Evolutionary conservation across 2,888 invertebrate genomes (phyloP).

Genomic region (Drosophila greeni): DNA sequence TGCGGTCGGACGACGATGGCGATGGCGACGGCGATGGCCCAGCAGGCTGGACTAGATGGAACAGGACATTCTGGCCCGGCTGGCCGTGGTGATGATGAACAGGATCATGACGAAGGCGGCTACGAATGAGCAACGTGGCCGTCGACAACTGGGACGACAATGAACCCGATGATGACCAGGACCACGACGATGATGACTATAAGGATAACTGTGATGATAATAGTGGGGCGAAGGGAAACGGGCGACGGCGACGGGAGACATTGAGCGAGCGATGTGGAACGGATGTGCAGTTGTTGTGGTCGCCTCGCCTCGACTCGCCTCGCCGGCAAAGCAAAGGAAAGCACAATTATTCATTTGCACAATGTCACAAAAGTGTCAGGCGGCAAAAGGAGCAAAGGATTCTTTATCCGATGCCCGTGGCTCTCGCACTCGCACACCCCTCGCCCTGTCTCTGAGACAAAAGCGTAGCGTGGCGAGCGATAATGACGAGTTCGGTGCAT

Average conservation of each 20-base stretch:
- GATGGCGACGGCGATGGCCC: constrained; percentile 25
- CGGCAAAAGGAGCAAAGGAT: constrained; percentile 75
- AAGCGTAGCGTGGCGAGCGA: constrained; percentile 48
- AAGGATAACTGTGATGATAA: constrained; percentile 22
- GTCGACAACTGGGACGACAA: constrained; percentile 60
- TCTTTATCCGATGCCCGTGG: constrained; percentile 50
- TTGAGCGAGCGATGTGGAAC: constrained; percentile 74
- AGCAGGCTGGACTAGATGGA: constrained; percentile 15
- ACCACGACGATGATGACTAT: constrained; percentile 35
- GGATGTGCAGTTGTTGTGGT: constrained; percentile 74
- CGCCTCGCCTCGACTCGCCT: constrained; percentile 34
- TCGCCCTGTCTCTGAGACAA: constrained; percentile 15
- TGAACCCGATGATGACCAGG: constrained; percentile 52
- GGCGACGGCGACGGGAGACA: constrained; percentile 41
- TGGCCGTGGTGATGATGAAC: constrained; percentile 31
- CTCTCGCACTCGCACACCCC: not conserved
- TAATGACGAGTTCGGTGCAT: constrained; percentile 69
- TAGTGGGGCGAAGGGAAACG: constrained; percentile 3
- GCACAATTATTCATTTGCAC: constrained; percentile 77
- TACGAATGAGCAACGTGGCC: constrained; percentile 30
- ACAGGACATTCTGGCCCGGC: constrained; percentile 38
- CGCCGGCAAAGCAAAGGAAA: constrained; percentile 67
- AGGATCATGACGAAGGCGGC: constrained; percentile 14
- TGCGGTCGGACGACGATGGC: constrained; percentile 53
- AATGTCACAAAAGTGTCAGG: constrained; percentile 76